A percentile compares a stretch with the other conserved stretches of the same genome.
Conservation (phyloP, 2,113 vertebrate species). For the Trogon surrucura region DNA sequence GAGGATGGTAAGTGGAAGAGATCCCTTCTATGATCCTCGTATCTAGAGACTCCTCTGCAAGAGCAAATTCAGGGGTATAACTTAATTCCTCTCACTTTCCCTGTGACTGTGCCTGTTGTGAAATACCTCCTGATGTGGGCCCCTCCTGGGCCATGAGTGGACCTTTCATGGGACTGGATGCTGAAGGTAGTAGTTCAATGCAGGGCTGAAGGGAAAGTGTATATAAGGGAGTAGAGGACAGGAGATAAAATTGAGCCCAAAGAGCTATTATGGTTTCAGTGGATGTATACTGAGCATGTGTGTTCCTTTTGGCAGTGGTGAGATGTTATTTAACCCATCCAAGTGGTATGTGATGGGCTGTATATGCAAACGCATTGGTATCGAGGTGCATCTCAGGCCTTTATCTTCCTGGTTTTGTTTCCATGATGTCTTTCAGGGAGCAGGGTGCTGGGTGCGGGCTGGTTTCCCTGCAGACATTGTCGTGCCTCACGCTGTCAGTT, state of each 20-base stretch:
- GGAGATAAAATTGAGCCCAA: not conserved
- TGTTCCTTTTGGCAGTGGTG: not conserved
- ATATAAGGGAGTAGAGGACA: rapidly evolving
- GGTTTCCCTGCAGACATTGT: not conserved
- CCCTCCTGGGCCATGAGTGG: not conserved
- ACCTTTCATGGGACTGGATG: rapidly evolving
- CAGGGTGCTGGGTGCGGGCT: not conserved
- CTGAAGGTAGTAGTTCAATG: not conserved
- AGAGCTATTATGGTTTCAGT: not conserved
- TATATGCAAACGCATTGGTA: not conserved
- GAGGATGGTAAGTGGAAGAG: not conserved
- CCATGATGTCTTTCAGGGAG: not conserved
- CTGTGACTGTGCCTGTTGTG: not conserved
- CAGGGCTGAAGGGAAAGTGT: not conserved
- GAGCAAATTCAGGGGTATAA: not conserved
- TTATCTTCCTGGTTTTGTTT: not conserved
- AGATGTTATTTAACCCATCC: not conserved
- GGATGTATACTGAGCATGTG: not conserved
- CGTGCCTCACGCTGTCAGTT: not conserved
- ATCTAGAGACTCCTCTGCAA: not conserved
- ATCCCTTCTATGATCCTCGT: not conserved
- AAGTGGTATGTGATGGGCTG: not conserved
- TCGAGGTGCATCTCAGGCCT: not conserved
- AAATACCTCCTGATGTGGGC: too few relatives aligned
- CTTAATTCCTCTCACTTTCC: not conserved